These are phyloP conservation scores for Lasiommata megera DNA, from an alignment of 2,888 invertebrate species.

Conservation along the genomic window DNA sequence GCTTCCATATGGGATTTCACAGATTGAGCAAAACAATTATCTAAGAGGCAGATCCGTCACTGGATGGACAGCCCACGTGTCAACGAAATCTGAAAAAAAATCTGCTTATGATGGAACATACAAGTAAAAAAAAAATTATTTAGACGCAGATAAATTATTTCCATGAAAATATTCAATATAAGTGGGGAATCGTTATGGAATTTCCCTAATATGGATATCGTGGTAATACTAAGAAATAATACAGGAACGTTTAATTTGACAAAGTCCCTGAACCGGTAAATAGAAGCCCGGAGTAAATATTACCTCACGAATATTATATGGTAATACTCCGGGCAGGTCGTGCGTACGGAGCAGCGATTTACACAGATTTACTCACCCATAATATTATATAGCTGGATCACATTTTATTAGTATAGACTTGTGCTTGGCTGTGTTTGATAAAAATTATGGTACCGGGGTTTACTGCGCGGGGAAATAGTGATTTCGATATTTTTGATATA, in stretches of 20 bases:
- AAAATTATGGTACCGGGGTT: background rate
- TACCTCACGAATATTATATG: constrained; percentile 1
- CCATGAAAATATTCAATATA: too few relatives aligned
- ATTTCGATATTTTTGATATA: background rate
- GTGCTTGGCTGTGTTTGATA: constrained; percentile 7
- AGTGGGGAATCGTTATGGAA: too few relatives aligned
- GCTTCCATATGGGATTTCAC: too few relatives aligned
- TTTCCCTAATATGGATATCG: too few relatives aligned
- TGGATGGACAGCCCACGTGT: too few relatives aligned
- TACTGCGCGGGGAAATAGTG: background rate
- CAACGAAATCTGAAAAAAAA: too few relatives aligned
- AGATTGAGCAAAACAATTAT: too few relatives aligned
- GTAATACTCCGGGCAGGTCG: constrained; percentile 1
- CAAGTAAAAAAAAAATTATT: too few relatives aligned
- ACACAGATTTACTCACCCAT: background rate
- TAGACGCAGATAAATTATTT: too few relatives aligned
- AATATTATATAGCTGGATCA: constrained; percentile 3
- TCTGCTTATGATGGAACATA: too few relatives aligned
- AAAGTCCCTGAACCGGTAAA: constrained; percentile 8
- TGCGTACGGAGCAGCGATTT: background rate
- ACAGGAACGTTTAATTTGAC: background rate
- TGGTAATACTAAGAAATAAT: background rate
- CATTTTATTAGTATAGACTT: background rate
- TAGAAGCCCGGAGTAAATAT: background rate
- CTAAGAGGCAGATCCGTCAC: too few relatives aligned